A percentile compares a stretch with the other conserved stretches of the same genome.
Evolutionary conservation across 2,797 vertebrate genomes (phyloP).

Genomic region (Parauchenoglanis punctatus): DNA sequence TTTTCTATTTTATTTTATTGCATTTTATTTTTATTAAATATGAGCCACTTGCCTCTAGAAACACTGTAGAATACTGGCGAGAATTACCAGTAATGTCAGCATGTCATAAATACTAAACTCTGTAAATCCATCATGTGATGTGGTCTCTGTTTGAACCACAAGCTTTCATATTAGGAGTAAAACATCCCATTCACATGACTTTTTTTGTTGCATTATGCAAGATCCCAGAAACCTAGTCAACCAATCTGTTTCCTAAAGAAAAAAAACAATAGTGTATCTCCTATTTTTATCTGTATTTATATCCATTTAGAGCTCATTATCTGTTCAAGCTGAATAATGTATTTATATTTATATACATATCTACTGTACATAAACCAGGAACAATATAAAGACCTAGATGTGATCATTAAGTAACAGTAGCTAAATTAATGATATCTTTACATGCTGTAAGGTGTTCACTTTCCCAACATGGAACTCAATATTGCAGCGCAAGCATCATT

Average conservation of each 20-base stretch:
- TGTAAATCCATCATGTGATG: not conserved
- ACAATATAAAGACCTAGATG: not conserved
- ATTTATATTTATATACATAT: not conserved
- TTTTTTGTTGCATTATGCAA: not conserved
- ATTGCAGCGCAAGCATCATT: not conserved
- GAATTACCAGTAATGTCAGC: not conserved
- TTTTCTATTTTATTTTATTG: not conserved
- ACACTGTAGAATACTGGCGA: not conserved
- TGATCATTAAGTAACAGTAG: not conserved
- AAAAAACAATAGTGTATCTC: not conserved
- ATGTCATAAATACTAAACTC: not conserved
- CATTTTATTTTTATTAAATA: not conserved
- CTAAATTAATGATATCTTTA: not conserved
- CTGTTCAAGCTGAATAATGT: not conserved
- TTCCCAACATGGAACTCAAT: too few relatives aligned
- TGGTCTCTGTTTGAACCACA: not conserved
- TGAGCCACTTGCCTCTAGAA: not conserved
- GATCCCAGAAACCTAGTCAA: not conserved
- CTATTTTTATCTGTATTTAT: not conserved
- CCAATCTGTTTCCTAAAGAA: not conserved
- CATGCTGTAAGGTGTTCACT: not conserved
- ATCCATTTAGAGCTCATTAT: not conserved
- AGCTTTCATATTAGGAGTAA: not conserved
- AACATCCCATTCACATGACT: not conserved
- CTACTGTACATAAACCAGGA: not conserved